These are phyloP conservation scores for Aporophyla nigra DNA, from an alignment of 2,888 invertebrate species.

Conservation along the genomic window DNA sequence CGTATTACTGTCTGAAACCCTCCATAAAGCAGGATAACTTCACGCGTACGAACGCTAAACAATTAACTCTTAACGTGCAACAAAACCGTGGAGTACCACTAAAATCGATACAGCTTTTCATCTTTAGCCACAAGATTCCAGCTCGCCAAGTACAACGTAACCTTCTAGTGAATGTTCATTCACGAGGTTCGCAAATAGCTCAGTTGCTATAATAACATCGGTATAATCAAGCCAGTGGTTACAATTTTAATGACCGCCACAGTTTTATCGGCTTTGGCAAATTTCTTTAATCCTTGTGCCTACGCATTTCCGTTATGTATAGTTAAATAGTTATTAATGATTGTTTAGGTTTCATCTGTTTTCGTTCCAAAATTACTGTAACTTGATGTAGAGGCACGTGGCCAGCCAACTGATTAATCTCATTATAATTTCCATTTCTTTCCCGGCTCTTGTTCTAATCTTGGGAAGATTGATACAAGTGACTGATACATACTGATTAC, in stretches of 20 bases:
- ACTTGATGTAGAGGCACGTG: neutral
- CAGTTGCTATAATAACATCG: conserved; percentile 53
- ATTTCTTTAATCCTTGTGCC: conserved; percentile 69
- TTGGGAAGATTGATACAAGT: no score
- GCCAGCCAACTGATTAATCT: neutral
- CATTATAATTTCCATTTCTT: neutral
- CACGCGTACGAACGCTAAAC: neutral
- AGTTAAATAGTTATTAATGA: conserved; percentile 56
- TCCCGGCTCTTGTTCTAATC: no score
- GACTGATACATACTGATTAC: no score
- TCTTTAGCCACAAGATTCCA: conserved; percentile 22
- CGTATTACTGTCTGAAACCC: neutral
- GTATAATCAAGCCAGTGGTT: conserved; percentile 45
- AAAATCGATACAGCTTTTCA: conserved; percentile 22
- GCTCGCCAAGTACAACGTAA: conserved; percentile 47
- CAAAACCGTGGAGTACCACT: conserved; percentile 29
- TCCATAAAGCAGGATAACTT: neutral
- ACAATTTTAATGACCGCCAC: conserved; percentile 56
- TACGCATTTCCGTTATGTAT: conserved; percentile 71
- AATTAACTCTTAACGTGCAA: conserved; percentile 18
- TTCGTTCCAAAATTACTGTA: conserved; percentile 17
- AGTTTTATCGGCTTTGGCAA: conserved; percentile 70
- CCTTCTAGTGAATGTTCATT: conserved; percentile 61
- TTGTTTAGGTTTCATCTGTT: conserved; percentile 40
- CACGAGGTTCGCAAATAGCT: conserved; percentile 51